Evolutionary conservation across 2,888 invertebrate species (phyloP).

Genomic region (Phymatocera aterrima): DNA sequence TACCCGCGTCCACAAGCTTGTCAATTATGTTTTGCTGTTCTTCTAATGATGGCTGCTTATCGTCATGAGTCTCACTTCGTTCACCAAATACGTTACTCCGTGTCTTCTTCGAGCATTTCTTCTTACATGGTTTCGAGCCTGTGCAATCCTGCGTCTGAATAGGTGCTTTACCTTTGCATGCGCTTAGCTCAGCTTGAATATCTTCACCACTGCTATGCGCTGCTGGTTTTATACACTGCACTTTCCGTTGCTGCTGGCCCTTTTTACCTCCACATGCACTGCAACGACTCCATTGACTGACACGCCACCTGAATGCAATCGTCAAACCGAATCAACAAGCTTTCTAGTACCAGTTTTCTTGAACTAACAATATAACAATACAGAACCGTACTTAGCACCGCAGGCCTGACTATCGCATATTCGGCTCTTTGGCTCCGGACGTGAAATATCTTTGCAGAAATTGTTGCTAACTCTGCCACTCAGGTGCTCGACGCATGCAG

Average conservation of each 20-base stretch:
- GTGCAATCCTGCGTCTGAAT: constrained; percentile 59
- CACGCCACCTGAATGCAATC: constrained; percentile 77
- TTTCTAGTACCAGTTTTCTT: neutral
- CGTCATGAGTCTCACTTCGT: neutral
- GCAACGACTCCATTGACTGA: constrained; percentile 81
- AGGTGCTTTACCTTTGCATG: constrained; percentile 63
- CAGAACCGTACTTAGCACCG: constrained; percentile 71
- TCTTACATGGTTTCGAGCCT: constrained; percentile 61
- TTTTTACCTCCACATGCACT: constrained; percentile 76
- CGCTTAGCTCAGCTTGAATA: constrained; percentile 63
- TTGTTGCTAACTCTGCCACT: constrained; percentile 78
- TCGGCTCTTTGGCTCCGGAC: constrained; percentile 72
- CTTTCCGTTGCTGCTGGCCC: constrained; percentile 74
- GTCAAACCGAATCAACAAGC: neutral
- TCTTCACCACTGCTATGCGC: constrained; percentile 74
- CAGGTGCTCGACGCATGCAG: constrained; percentile 79
- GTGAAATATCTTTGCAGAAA: constrained; percentile 73
- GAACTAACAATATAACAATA: neutral
- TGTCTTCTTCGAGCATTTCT: constrained; percentile 56
- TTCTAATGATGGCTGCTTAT: neutral
- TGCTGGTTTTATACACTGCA: constrained; percentile 76
- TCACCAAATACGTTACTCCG: constrained; percentile 44
- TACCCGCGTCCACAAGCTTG: constrained; percentile 58
- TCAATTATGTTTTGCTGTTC: constrained; percentile 54
- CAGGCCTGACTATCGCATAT: constrained; percentile 76